Evolutionary conservation across 2,113 vertebrate genomes (phyloP), one percentile per base, ranked within the genome.

Genomic region (Chionis minor): DNA sequence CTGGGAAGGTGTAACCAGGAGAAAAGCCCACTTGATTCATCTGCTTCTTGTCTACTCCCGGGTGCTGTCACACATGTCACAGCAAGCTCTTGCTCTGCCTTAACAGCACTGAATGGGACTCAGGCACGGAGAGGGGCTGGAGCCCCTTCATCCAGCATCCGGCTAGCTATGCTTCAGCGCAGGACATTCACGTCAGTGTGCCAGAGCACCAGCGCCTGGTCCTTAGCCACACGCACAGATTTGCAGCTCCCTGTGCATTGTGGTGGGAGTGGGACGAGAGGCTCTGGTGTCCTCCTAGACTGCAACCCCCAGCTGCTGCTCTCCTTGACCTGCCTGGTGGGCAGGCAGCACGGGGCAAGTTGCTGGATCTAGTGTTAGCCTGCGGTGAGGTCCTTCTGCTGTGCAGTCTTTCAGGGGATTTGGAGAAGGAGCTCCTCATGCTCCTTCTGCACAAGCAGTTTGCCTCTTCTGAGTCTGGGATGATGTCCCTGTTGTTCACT

Each of bases 201-300:
- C 35, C 24, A 28, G 21, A 23, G 19, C 55, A 74, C 63, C 3
- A 10, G 4, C 0, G 1, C 23, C 28, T 70, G 5, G 1, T 49
- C 12, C 22, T 27, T 71, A 35, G 16, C 49, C 1, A 0, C 0
- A 0, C 6, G 6, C 1, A 1, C 14, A 32, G 56, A 33, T 23
- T 54, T 49, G 22, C 23, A 32, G 67, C 24, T 78, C 27, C 10
- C 11, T 13, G 2, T 42, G 26, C 13, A 1, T 65, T 0, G 0
- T 28, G 10, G 13, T 61, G 54, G 22, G 13, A 51, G 9, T 17
- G 62, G 28, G 26, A 35, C 3, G 3, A 66, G 33, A 80, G 17
- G 40, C 12, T 75, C 42, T 33, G 0, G 1, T 63, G 38, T 35
- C 70, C 45, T 80, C 28, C 14, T 20, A 42, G 65, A 54, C 12